A percentile compares a stretch with the other conserved stretches of the same genome.
Conservation (phyloP, 2,113 vertebrate genomes). For the Gopherus evgoodei region DNA sequence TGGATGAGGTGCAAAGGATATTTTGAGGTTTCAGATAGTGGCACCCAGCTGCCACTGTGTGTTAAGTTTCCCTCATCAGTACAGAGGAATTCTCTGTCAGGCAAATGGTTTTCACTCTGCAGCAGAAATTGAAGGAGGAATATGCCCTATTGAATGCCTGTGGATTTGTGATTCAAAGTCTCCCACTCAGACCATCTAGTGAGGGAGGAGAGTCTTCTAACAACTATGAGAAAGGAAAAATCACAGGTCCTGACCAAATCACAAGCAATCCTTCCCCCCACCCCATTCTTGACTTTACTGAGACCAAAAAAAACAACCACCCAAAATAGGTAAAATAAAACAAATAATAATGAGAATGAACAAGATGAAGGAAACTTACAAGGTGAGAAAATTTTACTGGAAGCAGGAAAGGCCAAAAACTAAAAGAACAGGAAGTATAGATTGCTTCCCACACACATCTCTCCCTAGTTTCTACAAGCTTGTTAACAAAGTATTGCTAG, state of each 20-base stretch:
- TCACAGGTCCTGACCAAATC: constrained; percentile 40
- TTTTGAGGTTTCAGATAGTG: neutral
- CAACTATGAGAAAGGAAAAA: constrained; percentile 23
- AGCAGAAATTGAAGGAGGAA: neutral
- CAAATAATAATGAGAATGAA: neutral
- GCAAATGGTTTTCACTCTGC: neutral
- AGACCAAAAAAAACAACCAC: neutral
- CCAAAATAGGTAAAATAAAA: neutral
- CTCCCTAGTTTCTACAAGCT: neutral
- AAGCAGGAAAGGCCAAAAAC: constrained; percentile 16
- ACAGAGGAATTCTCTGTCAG: neutral
- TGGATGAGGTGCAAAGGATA: neutral
- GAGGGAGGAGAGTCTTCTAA: constrained; percentile 4
- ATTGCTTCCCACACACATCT: neutral
- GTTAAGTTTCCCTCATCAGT: neutral
- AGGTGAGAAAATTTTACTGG: neutral
- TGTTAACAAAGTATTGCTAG: neutral
- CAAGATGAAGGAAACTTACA: neutral
- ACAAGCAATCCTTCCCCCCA: neutral
- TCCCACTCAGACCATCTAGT: neutral
- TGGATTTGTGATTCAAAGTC: neutral
- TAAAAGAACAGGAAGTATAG: neutral
- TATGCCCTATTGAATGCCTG: constrained; percentile 44
- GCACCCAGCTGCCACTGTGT: neutral
- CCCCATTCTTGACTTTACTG: constrained; percentile 20